Evolutionary conservation across 2,113 vertebrate genomes (phyloP), one percentile per base, ranked within the genome.

Genomic region (Camelus bactrianus): DNA sequence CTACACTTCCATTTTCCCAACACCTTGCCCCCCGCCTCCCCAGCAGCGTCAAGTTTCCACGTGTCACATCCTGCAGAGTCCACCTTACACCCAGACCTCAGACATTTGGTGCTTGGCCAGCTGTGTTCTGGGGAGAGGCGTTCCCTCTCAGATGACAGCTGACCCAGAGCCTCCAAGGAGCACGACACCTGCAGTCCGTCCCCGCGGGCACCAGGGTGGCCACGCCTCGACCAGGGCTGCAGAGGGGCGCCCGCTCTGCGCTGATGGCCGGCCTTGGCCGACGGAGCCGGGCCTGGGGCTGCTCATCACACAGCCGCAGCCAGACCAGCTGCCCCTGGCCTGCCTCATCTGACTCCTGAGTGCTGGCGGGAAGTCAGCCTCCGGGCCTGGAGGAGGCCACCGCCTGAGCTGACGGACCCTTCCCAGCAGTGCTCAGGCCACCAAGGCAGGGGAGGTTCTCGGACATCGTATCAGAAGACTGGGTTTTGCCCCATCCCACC

Each of bases 181-280:
- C 1, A 17, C 12, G 56, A 19, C 30, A 1, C 15, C 81, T 67
- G 38, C 1, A 48, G n/a, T 1, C 24, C 13, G 1, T 22, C 20
- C 52, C 9, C 11, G 0, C 16, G 14, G 50, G 60, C 20, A 15
- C 52, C 2, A 3, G 42, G 62, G 19, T 3, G 14, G 70, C 30
- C 60, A 22, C 8, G 1, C 20, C 20, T 15, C 8, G 2, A 6
- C 87, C 70, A 19, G 70, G 32, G 24, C 58, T 24, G 48, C 64
- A 64, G 16, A 10, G 2, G 13, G 38, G 22, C 67, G 5, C 6
- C 13, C 12, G 82, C 52, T n/a, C 0, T 2, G 15, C 6, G 48
- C 48, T 2, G 1, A 4, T 1, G 13, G 42, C 15, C 22, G 2
- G 56, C n/a, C 35, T 3, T 54, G 5, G 30, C 10, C 0, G 62